Conservation (phyloP, 2,797 vertebrate genomes). For the Cyprinella venusta region DNA sequence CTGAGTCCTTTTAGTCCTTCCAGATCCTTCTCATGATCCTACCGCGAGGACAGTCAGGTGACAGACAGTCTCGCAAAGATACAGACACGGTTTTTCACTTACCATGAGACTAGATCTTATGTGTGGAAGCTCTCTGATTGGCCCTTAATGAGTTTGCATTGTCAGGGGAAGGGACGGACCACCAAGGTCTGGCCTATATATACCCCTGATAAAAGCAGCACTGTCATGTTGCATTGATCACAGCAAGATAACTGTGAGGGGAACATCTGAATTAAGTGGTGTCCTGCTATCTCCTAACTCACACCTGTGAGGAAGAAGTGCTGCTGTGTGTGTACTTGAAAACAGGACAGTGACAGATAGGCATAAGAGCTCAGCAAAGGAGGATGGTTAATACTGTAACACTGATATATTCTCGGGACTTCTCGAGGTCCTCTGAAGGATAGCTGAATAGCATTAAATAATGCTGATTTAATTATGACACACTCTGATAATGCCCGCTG, state of each 20-base stretch:
- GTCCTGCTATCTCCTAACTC: conserved; percentile 34
- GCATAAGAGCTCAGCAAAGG: conserved; percentile 14
- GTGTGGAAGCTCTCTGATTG: conserved; percentile 66
- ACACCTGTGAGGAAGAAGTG: conserved; percentile 38
- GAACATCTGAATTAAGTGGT: conserved; percentile 47
- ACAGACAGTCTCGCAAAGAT: conserved; percentile 9
- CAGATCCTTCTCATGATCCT: conserved; percentile 37
- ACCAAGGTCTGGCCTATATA: conserved; percentile 73
- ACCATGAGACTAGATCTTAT: conserved; percentile 56
- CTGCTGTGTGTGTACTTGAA: background rate
- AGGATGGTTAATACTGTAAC: conserved; percentile 27
- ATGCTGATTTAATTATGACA: conserved; percentile 37
- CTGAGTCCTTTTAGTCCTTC: conserved; percentile 30
- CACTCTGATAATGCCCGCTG: conserved; percentile 24
- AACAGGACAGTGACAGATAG: conserved; percentile 44
- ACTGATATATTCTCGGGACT: conserved; percentile 20
- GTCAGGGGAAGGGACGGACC: conserved; percentile 58
- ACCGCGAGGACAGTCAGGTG: conserved; percentile 60
- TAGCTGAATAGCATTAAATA: conserved; percentile 53
- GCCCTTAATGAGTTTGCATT: conserved; percentile 69
- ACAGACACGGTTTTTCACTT: conserved; percentile 74
- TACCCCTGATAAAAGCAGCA: conserved; percentile 74
- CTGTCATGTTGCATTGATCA: conserved; percentile 80
- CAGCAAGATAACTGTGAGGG: conserved; percentile 64
- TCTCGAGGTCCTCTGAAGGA: conserved; percentile 34